Evolutionary conservation across 2,888 invertebrate genomes (phyloP).

Genomic region (Drosophila emarginata): DNA sequence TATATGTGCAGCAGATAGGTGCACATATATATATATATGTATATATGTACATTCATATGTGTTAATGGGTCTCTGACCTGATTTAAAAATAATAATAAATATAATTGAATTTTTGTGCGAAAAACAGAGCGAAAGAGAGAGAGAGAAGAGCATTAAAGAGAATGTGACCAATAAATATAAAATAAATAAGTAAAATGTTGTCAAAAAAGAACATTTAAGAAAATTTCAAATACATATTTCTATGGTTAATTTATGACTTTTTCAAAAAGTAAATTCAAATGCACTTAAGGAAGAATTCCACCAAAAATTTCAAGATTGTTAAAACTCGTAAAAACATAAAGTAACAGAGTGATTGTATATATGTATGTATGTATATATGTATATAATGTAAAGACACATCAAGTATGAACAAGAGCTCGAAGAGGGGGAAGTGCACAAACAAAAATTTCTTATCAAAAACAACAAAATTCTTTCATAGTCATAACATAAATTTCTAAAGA

Average conservation of each 20-base stretch:
- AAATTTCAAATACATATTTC: conserved; percentile 6
- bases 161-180: conserved; percentile 41
- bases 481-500: conserved; percentile 14
- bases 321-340: conserved; percentile 5
- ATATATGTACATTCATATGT: conserved; percentile 46
- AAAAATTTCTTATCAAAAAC: conserved; percentile 25
- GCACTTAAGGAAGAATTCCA: conserved; percentile 1
- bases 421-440: conserved; percentile 6
- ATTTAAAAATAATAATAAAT: conserved; percentile 78
- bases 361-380: background rate
- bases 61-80: conserved; percentile 81
- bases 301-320: conserved; percentile 5
- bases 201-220: conserved; percentile 13
- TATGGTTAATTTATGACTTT: conserved; percentile 21
- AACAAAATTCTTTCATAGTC: conserved; percentile 9
- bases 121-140: background rate
- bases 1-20: background rate
- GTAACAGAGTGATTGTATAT: background rate
- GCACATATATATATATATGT: conserved; percentile 31
- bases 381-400: background rate
- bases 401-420: background rate
- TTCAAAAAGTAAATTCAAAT: background rate
- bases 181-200: conserved; percentile 5
- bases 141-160: background rate
- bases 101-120: conserved; percentile 32